phyloP scores from a whole-genome alignment of 2,888 invertebrate species.

The Tinea semifulvella region DNA sequence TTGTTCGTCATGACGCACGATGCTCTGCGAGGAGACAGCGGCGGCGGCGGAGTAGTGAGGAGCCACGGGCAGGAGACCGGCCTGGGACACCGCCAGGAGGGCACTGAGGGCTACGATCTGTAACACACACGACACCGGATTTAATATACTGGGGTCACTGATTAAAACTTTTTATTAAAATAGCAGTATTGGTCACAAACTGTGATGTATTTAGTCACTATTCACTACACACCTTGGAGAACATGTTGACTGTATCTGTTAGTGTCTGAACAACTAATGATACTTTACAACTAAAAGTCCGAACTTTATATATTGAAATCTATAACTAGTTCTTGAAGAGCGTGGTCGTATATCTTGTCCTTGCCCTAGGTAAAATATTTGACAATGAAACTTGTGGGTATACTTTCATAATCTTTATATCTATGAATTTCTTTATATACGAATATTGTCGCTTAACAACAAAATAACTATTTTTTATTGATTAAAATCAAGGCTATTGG shows the following conservation, averaged over 20 bases:
- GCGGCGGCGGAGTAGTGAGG: conserved; percentile 47
- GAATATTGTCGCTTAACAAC: too few species aligned
- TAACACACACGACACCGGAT: too few species aligned
- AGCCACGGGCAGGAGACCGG: conserved; percentile 42
- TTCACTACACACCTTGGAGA: conserved; percentile 1
- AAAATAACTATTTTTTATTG: too few species aligned
- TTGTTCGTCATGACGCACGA: conserved; percentile 28
- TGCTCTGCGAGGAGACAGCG: conserved; percentile 35
- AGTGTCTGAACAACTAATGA: conserved; percentile 9
- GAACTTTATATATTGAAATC: not conserved
- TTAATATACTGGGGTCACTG: too few species aligned
- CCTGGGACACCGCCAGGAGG: conserved; percentile 23
- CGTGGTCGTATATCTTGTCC: conserved; percentile 2
- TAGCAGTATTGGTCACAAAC: too few species aligned
- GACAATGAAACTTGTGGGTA: not conserved
- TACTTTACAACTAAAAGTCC: not conserved
- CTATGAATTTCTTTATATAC: too few species aligned
- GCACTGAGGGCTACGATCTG: conserved; percentile 16
- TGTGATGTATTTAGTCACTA: too few species aligned
- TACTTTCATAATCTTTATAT: conserved; percentile 1
- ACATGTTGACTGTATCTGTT: not conserved
- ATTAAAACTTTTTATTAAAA: too few species aligned
- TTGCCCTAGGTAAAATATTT: not conserved
- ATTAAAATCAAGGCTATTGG: too few species aligned
- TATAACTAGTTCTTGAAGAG: conserved; percentile 2